phyloP scores from a whole-genome alignment of 2,113 vertebrate genomes.

The Zootoca vivipara region DNA sequence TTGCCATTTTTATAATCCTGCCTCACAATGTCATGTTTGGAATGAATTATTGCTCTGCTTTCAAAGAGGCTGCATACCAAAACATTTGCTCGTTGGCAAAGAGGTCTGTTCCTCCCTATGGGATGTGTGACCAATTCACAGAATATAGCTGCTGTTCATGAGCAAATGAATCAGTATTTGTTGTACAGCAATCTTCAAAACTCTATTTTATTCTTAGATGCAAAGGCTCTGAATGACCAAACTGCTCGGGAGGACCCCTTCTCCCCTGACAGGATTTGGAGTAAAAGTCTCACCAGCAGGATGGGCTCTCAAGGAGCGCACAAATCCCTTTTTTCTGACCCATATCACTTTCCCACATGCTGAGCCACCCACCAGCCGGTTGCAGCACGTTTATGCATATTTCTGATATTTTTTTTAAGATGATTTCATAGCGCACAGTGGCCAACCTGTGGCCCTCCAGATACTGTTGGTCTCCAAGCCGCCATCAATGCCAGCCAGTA shows the following conservation, averaged over 20 bases:
- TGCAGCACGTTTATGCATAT: too few relatives aligned
- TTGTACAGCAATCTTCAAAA: too few relatives aligned
- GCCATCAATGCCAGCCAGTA: too few relatives aligned
- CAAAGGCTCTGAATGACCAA: background rate
- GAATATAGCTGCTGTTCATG: background rate
- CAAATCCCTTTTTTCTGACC: background rate
- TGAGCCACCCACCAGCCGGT: background rate
- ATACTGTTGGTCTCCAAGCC: too few relatives aligned
- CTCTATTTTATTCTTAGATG: background rate
- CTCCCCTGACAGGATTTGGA: background rate
- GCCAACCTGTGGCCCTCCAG: too few relatives aligned
- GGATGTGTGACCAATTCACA: background rate
- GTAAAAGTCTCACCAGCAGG: background rate
- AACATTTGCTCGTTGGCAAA: constrained; percentile 11
- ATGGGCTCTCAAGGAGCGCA: background rate
- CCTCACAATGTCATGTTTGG: background rate
- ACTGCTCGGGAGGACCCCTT: too few relatives aligned
- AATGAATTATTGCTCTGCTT: background rate
- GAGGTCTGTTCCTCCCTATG: background rate
- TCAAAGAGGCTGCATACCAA: background rate
- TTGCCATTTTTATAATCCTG: constrained; percentile 13
- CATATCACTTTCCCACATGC: background rate
- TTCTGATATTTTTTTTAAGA: too few relatives aligned
- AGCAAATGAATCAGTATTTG: background rate
- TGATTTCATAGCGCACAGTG: too few relatives aligned